These are phyloP conservation scores for Kradibia gibbosae DNA, from an alignment of 1,140 invertebrate species.

Conservation along the genomic window DNA sequence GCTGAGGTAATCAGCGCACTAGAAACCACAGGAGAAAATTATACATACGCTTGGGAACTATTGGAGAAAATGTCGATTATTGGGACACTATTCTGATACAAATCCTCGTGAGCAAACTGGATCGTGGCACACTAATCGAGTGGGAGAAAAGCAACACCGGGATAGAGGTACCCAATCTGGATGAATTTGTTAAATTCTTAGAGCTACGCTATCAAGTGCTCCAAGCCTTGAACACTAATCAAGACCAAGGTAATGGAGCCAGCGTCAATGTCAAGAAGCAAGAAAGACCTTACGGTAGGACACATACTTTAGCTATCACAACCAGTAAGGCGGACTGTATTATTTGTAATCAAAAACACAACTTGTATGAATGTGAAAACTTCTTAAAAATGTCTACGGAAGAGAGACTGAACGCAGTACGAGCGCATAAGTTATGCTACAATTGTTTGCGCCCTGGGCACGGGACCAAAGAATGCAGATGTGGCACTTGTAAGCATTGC, in stretches of 20 bases:
- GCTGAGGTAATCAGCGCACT: not conserved
- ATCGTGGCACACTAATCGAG: not conserved
- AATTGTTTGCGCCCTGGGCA: no score
- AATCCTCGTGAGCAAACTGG: not conserved
- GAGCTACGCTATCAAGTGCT: slow-evolving; percentile 50
- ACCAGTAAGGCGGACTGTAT: no score
- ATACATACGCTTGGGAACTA: not conserved
- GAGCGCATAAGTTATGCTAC: not conserved
- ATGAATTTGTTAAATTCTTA: not conserved
- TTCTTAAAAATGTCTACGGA: not conserved
- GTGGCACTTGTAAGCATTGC: not conserved
- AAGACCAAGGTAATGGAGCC: not conserved
- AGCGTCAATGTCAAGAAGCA: not conserved
- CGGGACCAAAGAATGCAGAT: not conserved
- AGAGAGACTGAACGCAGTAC: not conserved
- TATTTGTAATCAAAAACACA: not conserved
- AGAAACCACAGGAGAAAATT: not conserved
- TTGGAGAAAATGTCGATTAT: not conserved
- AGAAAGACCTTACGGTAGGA: not conserved
- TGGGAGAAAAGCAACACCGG: not conserved
- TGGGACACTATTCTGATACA: not conserved
- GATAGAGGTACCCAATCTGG: not conserved
- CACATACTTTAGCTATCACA: no score
- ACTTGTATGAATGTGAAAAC: not conserved
- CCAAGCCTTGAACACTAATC: slow-evolving; percentile 21